A percentile compares a stretch with the other conserved stretches of the same genome.
Conservation (phyloP, 2,888 invertebrate genomes). For the Poecilobothrus nobilitatus region DNA sequence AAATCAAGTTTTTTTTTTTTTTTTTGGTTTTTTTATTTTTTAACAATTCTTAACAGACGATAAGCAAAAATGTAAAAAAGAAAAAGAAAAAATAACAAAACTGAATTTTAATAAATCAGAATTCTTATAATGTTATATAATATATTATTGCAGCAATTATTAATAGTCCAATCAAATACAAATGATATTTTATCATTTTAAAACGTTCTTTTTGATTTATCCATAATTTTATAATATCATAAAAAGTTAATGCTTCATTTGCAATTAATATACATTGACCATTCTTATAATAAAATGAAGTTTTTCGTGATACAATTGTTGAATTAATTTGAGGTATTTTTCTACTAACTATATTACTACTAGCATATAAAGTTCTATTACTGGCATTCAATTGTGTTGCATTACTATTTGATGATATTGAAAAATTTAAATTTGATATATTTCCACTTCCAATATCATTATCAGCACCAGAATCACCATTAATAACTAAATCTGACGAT, state of each 20-base stretch:
- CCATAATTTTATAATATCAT: conserved; percentile 25
- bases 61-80: background rate
- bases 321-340: conserved; percentile 30
- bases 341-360: conserved; percentile 30
- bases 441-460: no score
- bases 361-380: conserved; percentile 29
- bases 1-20: no score
- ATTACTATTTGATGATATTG: background rate
- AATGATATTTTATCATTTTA: background rate
- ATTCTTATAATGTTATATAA: conserved; percentile 3
- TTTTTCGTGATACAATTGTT: conserved; percentile 28
- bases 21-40: background rate
- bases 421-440: background rate
- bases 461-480: conserved; percentile 8
- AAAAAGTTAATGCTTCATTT: conserved; percentile 28
- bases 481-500: background rate
- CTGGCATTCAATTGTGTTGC: conserved; percentile 16
- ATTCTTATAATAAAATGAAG: conserved; percentile 28
- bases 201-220: background rate
- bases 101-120: background rate
- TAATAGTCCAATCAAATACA: background rate
- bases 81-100: conserved; percentile 9
- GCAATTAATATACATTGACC: conserved; percentile 24
- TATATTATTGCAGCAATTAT: background rate
- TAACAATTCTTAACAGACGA: no score